These are phyloP conservation scores for Luidia sarsii DNA, from an alignment of 53 echinoderm and acorn worm species.

Conservation along the genomic window DNA sequence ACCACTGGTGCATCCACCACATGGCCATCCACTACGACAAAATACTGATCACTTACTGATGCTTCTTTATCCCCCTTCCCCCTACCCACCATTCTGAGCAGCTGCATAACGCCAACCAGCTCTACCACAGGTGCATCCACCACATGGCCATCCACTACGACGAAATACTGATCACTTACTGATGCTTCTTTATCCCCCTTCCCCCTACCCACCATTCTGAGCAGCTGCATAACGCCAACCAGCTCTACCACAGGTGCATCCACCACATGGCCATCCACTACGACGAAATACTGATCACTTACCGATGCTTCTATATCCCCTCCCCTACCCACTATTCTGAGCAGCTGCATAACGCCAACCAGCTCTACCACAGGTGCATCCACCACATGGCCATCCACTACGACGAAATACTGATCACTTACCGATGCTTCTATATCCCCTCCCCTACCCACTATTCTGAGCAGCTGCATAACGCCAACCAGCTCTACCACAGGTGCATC, in stretches of 20 bases:
- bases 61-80: too few species aligned
- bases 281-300: too few species aligned
- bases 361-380: slow-evolving; percentile 90
- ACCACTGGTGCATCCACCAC: slow-evolving; percentile 93
- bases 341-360: slow-evolving; percentile 93
- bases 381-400: slow-evolving; percentile 92
- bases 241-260: slow-evolving; percentile 90
- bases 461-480: slow-evolving; percentile 93
- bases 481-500: slow-evolving; percentile 90
- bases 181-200: too few species aligned
- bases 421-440: too few species aligned
- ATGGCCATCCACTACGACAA: slow-evolving; percentile 84
- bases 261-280: slow-evolving; percentile 92
- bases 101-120: slow-evolving; percentile 95
- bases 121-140: slow-evolving; percentile 91
- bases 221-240: slow-evolving; percentile 93
- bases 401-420: too few species aligned
- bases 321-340: neutral
- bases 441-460: neutral
- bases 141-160: slow-evolving; percentile 89
- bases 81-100: slow-evolving; percentile 2
- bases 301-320: too few species aligned
- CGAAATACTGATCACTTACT: too few species aligned
- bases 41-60: too few species aligned
- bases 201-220: neutral